These are phyloP conservation scores for Bacillus rossius DNA, from an alignment of 1,140 invertebrate species.

Conservation along the genomic window DNA sequence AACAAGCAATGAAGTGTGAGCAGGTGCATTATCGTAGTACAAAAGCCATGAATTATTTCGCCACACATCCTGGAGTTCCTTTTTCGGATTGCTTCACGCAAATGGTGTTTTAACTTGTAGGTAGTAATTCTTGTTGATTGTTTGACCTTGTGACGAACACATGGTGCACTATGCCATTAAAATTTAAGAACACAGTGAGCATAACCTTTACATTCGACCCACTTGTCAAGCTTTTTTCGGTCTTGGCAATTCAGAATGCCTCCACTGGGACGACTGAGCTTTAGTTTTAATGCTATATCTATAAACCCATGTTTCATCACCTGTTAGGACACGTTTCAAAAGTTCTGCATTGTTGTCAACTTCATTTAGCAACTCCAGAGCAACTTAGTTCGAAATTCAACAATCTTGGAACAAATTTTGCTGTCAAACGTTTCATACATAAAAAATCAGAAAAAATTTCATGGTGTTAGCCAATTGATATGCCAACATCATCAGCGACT, in stretches of 20 bases:
- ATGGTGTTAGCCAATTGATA: no score
- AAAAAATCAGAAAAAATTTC: constrained; percentile 22
- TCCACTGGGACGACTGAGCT: background rate
- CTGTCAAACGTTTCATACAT: constrained; percentile 2
- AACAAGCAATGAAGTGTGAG: no score
- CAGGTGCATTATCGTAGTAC: no score
- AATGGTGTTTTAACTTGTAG: background rate
- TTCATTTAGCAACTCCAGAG: background rate
- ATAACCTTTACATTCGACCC: background rate
- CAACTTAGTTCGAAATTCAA: constrained; percentile 2
- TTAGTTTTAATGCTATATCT: background rate
- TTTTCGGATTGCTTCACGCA: no score
- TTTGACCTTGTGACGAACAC: background rate
- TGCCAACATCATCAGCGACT: no score
- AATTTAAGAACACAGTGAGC: background rate
- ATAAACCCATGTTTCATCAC: no score
- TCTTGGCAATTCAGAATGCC: no score
- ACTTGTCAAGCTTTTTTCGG: constrained; percentile 1
- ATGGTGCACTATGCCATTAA: background rate
- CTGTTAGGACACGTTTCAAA: background rate
- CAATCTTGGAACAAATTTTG: no score
- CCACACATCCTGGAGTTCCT: no score
- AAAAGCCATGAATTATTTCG: no score
- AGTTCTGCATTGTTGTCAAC: background rate
- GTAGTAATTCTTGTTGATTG: background rate